Percentiles rank a stretch among this genome's conserved stretches.
Evolutionary conservation across 2,888 invertebrate genomes (phyloP).

Genomic region (Sthenelais limicola): DNA sequence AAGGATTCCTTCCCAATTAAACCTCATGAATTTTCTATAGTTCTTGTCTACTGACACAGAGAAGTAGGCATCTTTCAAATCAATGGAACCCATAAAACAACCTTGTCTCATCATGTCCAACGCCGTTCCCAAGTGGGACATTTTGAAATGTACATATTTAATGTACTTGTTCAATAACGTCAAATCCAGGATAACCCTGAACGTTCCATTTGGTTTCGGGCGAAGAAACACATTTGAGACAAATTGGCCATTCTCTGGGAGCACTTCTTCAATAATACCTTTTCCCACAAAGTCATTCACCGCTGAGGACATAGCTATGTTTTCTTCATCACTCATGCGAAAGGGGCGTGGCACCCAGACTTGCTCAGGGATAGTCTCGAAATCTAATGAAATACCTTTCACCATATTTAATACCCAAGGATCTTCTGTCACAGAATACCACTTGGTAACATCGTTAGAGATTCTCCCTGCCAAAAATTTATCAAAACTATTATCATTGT

Average conservation of each 20-base stretch:
- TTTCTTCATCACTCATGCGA: not conserved
- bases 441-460: not conserved
- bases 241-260: not conserved
- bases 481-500: not conserved
- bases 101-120: not conserved
- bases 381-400: not conserved
- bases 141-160: slow-evolving; percentile 7
- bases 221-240: slow-evolving; percentile 5
- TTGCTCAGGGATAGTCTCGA: not conserved
- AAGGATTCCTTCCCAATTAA: not conserved
- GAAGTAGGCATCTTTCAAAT: slow-evolving; percentile 5
- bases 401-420: not conserved
- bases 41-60: not conserved
- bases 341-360: not conserved
- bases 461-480: not conserved
- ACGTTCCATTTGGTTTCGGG: not conserved
- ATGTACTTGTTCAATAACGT: not conserved
- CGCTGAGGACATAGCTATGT: not conserved
- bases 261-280: not conserved
- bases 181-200: slow-evolving; percentile 1
- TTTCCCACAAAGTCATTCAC: not conserved
- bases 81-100: not conserved
- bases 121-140: not conserved
- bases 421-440: not conserved
- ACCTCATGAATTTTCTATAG: slow-evolving; percentile 1